A percentile compares a stretch with the other conserved stretches of the same genome.
Conservation (phyloP, 2,113 vertebrate genomes). For the Cnemophilus loriae region DNA sequence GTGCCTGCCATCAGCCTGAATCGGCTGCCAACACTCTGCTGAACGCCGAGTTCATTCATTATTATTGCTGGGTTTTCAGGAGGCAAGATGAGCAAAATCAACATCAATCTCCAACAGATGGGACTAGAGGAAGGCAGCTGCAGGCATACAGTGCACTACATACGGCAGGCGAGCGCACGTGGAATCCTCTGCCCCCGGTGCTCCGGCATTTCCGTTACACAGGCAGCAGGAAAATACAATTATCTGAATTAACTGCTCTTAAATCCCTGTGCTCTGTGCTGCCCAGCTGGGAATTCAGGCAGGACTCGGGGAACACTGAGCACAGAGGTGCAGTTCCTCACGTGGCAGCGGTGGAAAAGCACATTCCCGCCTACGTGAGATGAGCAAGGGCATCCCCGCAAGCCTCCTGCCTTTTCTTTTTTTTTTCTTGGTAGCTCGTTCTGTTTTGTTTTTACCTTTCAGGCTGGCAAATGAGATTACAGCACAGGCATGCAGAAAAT, state of each 20-base stretch:
- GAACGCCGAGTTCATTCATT: constrained; percentile 11
- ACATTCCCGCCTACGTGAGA: neutral
- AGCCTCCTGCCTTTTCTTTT: neutral
- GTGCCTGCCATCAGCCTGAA: neutral
- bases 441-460: neutral
- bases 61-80: neutral
- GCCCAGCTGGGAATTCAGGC: neutral
- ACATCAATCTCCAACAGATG: constrained; percentile 41
- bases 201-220: neutral
- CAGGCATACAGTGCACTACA: neutral
- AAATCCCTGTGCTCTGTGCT: neutral
- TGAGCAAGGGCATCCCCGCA: neutral
- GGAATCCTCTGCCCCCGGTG: neutral
- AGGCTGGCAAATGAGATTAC: neutral
- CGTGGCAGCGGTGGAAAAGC: neutral
- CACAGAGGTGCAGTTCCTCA: neutral
- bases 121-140: constrained; percentile 43
- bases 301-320: neutral
- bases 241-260: constrained; percentile 1
- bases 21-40: neutral
- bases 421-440: neutral
- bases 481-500: neutral
- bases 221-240: neutral
- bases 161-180: neutral
- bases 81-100: constrained; percentile 13